Conservation (phyloP, 2,888 invertebrate genomes). For the Apamea crenata region DNA sequence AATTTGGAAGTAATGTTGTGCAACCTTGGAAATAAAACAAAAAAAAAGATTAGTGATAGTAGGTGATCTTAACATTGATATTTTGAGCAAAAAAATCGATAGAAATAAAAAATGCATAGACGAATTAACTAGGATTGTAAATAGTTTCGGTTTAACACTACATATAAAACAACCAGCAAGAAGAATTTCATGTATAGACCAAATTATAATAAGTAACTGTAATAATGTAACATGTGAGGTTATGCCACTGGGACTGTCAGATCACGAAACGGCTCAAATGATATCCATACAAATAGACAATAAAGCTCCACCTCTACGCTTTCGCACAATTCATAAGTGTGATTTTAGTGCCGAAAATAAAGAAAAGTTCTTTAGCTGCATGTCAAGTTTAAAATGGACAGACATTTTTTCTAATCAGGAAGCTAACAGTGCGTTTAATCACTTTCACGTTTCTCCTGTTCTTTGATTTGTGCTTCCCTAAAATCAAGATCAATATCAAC, state of each 20-base stretch:
- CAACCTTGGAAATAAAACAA: background rate
- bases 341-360: background rate
- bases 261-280: constrained; percentile 6
- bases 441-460: background rate
- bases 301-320: background rate
- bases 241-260: background rate
- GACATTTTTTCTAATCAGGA: background rate
- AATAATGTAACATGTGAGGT: background rate
- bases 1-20: background rate
- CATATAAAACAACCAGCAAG: constrained; percentile 7
- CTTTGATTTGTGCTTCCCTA: background rate
- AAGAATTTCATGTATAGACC: constrained; percentile 13
- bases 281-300: background rate
- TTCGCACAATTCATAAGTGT: background rate
- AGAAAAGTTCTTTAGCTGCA: background rate
- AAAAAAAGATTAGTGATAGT: background rate
- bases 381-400: background rate
- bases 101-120: background rate
- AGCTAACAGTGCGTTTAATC: background rate
- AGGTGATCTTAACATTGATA: background rate
- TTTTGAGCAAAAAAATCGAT: background rate
- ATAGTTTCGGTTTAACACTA: too few relatives aligned
- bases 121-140: too few relatives aligned
- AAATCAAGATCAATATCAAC: background rate
- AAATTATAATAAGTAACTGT: constrained; percentile 17